Base-by-base conservation (phyloP, 2,888 invertebrate species). In the Meghimatium bilineatum region DNA sequence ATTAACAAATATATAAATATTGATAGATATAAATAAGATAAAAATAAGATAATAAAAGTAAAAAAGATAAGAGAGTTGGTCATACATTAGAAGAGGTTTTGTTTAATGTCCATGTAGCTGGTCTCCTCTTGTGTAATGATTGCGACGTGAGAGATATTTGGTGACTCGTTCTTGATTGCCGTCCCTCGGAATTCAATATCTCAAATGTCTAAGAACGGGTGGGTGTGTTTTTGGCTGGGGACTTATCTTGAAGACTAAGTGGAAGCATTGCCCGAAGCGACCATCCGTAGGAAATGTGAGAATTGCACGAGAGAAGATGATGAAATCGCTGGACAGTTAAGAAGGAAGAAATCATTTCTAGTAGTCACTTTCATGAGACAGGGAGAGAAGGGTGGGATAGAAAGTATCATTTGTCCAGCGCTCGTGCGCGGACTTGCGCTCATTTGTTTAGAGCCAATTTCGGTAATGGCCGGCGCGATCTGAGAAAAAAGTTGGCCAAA, bases 361-460 rank as follows among this genome's bases (percentile, higher is more conserved):
- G 34, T 36, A 76, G 63, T 82, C 74, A 38, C 67, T 67, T 60
- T 63, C 82, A 82, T 76, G 66, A 82, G 36, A 32, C 49, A 14
- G 44, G 67, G 66, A 29, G 63, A 49, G 26, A 36, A 36, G 38
- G 44, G 49, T 10, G 14, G 72, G 23, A 29, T n/a, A 23, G n/a
- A 14, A 63, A 52, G 82, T 82, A 75, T 82, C 82, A 75, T 82
- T 82, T 76, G 82, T 82, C 82, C 36, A 44, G 20, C 49, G 75
- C 34, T 44, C 82, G 82, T 82, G 82, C 75, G 36, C 14, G 44
- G 72, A 60, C 60, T 44, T 26, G 32, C 26, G 75, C 76, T 76
- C 52, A 67, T 82, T 82, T 82, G 82, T 76, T 82, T 76, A 75
- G 56, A 76, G 76, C 76, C 82, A 82, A 82, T 82, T 82, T 82